Conservation (phyloP, 2,797 vertebrate genomes). For the Gymnodraco acuticeps region DNA sequence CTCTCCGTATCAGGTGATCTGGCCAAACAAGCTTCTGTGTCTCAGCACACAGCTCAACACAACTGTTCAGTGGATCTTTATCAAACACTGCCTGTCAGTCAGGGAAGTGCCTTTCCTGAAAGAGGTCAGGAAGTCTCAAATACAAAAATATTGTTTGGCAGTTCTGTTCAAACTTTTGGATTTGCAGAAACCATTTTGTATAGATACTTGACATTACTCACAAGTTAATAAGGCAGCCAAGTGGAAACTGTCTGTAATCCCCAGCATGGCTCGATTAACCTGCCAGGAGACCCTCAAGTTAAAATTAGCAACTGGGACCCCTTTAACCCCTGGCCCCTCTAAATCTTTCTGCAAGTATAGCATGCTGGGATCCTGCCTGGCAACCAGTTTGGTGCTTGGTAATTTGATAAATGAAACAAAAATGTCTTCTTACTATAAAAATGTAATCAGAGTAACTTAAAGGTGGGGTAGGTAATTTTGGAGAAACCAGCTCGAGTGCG, state of each 20-base stretch:
- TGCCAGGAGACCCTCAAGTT: neutral
- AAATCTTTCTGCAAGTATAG: neutral
- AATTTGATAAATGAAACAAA: neutral
- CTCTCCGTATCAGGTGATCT: slow-evolving; percentile 87
- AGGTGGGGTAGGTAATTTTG: too few species aligned
- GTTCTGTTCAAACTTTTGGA: neutral
- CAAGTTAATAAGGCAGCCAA: neutral
- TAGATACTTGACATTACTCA: slow-evolving; percentile 6
- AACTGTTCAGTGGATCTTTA: slow-evolving; percentile 72
- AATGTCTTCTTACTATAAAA: neutral
- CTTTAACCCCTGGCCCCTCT: neutral
- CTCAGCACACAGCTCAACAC: slow-evolving; percentile 79
- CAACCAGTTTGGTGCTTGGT: neutral
- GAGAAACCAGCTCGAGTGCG: too few species aligned
- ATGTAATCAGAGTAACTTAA: neutral
- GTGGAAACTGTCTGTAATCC: slow-evolving; percentile 3
- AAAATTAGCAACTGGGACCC: neutral
- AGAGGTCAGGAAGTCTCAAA: slow-evolving; percentile 24
- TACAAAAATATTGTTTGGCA: neutral
- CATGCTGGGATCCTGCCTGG: neutral
- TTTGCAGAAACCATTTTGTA: neutral
- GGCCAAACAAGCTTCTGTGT: slow-evolving; percentile 91
- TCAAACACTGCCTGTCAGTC: slow-evolving; percentile 39
- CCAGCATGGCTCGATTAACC: neutral
- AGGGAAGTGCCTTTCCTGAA: slow-evolving; percentile 6